Percentiles rank a stretch among this genome's conserved stretches.
Conservation (phyloP, 2,888 invertebrate genomes). For the Melieria picta region DNA sequence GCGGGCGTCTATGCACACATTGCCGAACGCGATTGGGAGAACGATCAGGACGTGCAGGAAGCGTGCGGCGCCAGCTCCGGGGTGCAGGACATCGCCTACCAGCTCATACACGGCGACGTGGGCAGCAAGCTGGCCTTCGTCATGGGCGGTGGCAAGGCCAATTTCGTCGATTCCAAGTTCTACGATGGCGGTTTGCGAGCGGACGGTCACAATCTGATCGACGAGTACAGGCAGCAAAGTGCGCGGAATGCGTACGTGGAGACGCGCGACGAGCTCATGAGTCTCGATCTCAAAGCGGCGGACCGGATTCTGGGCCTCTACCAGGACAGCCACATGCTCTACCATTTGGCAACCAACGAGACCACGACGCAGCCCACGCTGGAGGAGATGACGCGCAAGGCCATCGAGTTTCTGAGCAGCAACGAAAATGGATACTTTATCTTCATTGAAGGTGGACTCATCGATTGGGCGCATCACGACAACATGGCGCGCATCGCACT, state of each 20-base stretch:
- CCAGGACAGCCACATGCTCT: conserved; percentile 74
- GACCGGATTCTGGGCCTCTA: conserved; percentile 76
- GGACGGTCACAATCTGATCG: conserved; percentile 75
- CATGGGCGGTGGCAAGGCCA: conserved; percentile 79
- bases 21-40: conserved; percentile 75
- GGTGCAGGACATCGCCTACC: conserved; percentile 79
- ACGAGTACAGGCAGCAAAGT: conserved; percentile 71
- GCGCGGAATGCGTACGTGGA: conserved; percentile 67
- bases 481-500: conserved; percentile 59
- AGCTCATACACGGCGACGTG: conserved; percentile 71
- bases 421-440: conserved; percentile 79
- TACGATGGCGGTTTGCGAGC: conserved; percentile 69
- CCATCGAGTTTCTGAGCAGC: conserved; percentile 76
- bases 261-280: conserved; percentile 67
- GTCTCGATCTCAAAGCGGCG: conserved; percentile 64
- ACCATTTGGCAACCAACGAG: conserved; percentile 71
- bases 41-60: conserved; percentile 69
- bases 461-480: conserved; percentile 62
- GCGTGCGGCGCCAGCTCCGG: conserved; percentile 62
- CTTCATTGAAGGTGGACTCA: conserved; percentile 76
- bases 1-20: conserved; percentile 72
- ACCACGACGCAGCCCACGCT: conserved; percentile 72
- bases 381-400: conserved; percentile 82
- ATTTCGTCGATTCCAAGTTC: conserved; percentile 70
- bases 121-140: conserved; percentile 79